Evolutionary conservation across 2,113 vertebrate genomes (phyloP).

Genomic region (Alligator sinensis): DNA sequence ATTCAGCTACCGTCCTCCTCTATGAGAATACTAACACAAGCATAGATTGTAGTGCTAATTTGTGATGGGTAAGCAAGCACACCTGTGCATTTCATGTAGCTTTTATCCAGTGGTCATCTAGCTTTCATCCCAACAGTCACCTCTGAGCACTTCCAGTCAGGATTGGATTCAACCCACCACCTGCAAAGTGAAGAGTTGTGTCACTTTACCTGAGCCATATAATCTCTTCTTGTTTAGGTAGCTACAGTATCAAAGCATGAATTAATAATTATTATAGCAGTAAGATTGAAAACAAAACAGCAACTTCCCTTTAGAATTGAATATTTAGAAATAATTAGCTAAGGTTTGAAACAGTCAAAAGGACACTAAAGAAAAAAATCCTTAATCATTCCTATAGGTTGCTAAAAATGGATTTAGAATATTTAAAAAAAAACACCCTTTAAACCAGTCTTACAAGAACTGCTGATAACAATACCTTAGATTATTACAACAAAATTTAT

Average conservation of each 20-base stretch:
- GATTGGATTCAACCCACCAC: background rate
- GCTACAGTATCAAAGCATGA: background rate
- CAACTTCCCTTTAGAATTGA: background rate
- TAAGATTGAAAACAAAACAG: background rate
- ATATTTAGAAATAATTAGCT: background rate
- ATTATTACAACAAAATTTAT: background rate
- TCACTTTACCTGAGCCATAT: background rate
- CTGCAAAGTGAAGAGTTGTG: background rate
- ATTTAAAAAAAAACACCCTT: too few species aligned
- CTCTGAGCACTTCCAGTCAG: background rate
- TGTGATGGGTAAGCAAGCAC: background rate
- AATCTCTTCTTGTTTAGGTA: background rate
- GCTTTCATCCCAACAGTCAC: background rate
- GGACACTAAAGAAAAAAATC: background rate
- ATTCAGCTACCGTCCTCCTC: background rate
- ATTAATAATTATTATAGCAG: background rate
- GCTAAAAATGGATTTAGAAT: background rate
- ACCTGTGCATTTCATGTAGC: background rate
- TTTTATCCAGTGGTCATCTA: background rate
- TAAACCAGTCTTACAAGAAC: background rate
- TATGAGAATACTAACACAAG: background rate
- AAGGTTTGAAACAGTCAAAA: background rate
- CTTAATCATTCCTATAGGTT: background rate
- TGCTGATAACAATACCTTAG: background rate
- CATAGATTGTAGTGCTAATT: background rate